Base-by-base conservation (phyloP, 2,888 invertebrate genomes). In the Pollenia griseotomentosa region DNA sequence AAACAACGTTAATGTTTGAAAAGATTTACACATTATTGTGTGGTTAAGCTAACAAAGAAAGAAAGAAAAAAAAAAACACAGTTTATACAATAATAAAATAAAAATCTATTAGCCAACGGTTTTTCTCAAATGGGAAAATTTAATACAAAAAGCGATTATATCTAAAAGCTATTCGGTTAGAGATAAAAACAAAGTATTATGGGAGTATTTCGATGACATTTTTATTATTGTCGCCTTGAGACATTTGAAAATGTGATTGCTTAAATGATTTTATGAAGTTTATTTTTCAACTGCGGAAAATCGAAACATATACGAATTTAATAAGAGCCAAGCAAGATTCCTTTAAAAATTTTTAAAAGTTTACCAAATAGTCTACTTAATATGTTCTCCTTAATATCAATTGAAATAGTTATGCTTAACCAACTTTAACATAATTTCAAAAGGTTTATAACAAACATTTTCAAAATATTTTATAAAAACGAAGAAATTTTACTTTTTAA, bases 21-120 rank as follows among this genome's bases (percentile, higher is more conserved):
- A 61, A 87, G 80, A 83, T 83, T 83, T 83, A 77, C 66, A 87
- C 80, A 66, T 75, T 80, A 83, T 77, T 83, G 85, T 86, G 71
- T 53, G 80, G 73, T 66, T 70, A 57, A 33, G 33, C 40, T 11
- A 48, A 74, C 51, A 68, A 51, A 65, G 33, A 23, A 48, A 73
- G 23, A 9, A 51, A 53, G 23, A 10, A 9, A 48, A 53, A 42
- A 10, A 9, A 48, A 61, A 33, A 44, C 33, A 23, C 48, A 48
- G 23, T 44, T 46, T 23, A 53, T 16, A 51, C 14, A 65, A 23
- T 57, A 55, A 53, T n/a, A 77, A 23, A 65, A 70, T 53, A 53
- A 19, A 71, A 71, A 57, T 57, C 42, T 66, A 46, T 57, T 42
- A 66, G 44, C 44, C 14, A 57, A 65, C 10, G 44, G 65, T 46